phyloP scores from a whole-genome alignment of 2,797 vertebrate species.

The Poeciliopsis paucimaculata region DNA sequence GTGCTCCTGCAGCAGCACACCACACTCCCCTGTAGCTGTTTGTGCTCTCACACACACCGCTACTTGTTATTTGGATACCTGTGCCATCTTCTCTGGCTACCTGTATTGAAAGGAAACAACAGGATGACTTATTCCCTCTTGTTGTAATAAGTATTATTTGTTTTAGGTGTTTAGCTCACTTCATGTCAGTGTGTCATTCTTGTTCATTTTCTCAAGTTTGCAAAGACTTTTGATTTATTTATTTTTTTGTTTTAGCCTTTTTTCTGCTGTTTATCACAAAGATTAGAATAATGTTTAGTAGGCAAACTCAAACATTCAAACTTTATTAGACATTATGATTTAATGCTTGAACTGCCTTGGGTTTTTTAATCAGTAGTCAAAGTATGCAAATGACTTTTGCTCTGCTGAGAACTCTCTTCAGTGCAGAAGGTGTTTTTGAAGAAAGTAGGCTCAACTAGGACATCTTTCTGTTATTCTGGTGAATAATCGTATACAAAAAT shows the following conservation, averaged over 20 bases:
- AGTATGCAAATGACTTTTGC: neutral
- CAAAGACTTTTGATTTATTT: neutral
- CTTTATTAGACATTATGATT: neutral
- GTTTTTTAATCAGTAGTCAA: neutral
- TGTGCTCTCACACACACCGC: constrained; percentile 59
- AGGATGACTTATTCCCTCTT: constrained; percentile 8
- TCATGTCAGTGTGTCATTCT: constrained; percentile 6
- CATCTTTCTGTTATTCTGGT: no score
- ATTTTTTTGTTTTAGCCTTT: neutral
- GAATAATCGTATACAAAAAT: no score
- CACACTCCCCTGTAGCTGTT: constrained; percentile 68
- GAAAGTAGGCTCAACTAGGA: neutral
- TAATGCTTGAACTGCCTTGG: neutral
- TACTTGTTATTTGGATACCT: constrained; percentile 66
- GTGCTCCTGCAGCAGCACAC: constrained; percentile 55
- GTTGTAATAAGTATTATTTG: constrained; percentile 4
- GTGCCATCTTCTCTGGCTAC: constrained; percentile 38
- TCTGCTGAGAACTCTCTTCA: neutral
- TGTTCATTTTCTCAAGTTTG: constrained; percentile 13
- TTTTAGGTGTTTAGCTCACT: constrained; percentile 18
- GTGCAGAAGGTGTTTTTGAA: neutral
- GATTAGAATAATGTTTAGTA: neutral
- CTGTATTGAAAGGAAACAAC: constrained; percentile 32
- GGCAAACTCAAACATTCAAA: constrained; percentile 1
- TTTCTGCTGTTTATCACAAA: no score